Base-by-base conservation (phyloP, 2,797 vertebrate genomes). In the Helostoma temminkii region DNA sequence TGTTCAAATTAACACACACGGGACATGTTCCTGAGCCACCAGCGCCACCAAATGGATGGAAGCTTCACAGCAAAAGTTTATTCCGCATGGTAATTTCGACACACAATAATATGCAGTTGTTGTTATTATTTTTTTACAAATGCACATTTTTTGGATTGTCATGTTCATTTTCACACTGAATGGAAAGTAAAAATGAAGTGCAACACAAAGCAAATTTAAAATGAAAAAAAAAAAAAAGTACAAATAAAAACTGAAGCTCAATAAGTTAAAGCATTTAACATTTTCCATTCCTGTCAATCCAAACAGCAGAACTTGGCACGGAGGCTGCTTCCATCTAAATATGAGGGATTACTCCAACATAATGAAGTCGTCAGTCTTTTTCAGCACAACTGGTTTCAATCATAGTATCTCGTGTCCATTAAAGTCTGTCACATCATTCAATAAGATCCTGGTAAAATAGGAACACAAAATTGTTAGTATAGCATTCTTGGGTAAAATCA, bases 361-460 rank as follows among this genome's bases (percentile, higher is more conserved):
- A 71, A 70, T 18, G 36, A 15, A 19, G 22, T 39, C 3, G 4
- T 19, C 28, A n/a, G 37, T 71, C 24, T 64, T 34, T 74, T 78
- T 68, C 55, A 66, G 55, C 25, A 28, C 48, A 58, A 36, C 42
- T 53, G 53, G 21, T 66, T 12, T 66, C 25, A 28, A 36, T 28
- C 5, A 0, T 49, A 56, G 30, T 18, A 14, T 37, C 32, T 36
- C 37, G 21, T 1, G 52, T 81, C 32, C 22, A 66, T 37, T 6
- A 6, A 24, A 46, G 25, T n/a, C 15, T 37, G 60, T 22, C 25
- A 6, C 24, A 71, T 93, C 80, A 92, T 77, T 81, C 70, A 80
- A 93, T 86, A 53, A 93, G 90, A 74, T 93, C 93, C 94, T 94
- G 74, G 25, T 4, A 58, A 62, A 55, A 59, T 9, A 76, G 53